Evolutionary conservation across 2,888 invertebrate genomes (phyloP), one percentile per base, ranked within the genome.

Genomic region (Machimus atricapillus): DNA sequence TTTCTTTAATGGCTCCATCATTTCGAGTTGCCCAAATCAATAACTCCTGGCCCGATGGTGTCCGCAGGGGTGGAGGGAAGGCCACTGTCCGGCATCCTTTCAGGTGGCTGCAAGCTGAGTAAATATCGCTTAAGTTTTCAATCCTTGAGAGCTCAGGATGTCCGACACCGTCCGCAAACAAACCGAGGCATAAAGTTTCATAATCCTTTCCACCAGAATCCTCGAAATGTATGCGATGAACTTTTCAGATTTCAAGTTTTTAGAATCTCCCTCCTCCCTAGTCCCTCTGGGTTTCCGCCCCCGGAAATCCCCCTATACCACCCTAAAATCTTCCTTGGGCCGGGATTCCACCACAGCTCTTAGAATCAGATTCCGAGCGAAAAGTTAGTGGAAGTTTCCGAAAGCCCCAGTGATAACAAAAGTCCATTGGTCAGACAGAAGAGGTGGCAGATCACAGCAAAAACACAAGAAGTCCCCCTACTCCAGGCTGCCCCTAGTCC

Each of bases 241-340:
- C 79, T 79, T 79, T 79, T 79, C 79, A 79, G 79, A 79, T 79
- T 79, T 79, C 52, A 79, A 79, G 52, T 79, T 79, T 79, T 79
- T 79, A 79, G 79, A 79, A 31, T 52, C 40, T 52, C 34, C 27
- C 52, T 27, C 43, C 19, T 9, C 40, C 9, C 79, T 31, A 34
- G n/a, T 66, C 23, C 66, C 7, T 52, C n/a, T n/a, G 66, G 27
- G 23, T 12, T 23, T 23, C 66, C 23, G 52, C 23, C 66, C 23
- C 43, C 43, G 43, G 16, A 46, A 66, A 19, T 19, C 66, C 23
- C 23, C 66, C 23, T 56, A 8, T 9, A 66, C 66, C 43, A 14
- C 2, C 66, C 27, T 12, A 40, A 40, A 12, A 4, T 66, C 23
- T 23, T 23, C 12, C 14, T 23, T 19, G 27, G 27, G 66, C 66